These are phyloP conservation scores for Baryphthengus martii DNA, from an alignment of 2,113 vertebrate genomes.

Conservation along the genomic window DNA sequence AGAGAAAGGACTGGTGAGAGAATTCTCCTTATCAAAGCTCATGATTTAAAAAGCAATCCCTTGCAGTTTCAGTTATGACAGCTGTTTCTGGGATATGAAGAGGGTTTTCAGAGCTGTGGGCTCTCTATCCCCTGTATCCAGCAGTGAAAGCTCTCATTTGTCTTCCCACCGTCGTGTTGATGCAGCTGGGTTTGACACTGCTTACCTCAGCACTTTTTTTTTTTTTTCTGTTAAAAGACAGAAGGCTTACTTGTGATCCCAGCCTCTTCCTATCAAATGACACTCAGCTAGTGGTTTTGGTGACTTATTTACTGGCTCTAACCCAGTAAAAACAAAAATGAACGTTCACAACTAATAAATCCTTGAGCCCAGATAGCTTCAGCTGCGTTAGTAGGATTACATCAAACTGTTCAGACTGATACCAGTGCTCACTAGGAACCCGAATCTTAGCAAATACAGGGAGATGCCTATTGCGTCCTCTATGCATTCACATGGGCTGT, in stretches of 20 bases:
- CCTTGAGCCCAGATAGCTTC: slow-evolving; percentile 63
- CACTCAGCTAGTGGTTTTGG: slow-evolving; percentile 76
- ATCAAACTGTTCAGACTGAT: slow-evolving; percentile 62
- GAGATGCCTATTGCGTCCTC: not conserved
- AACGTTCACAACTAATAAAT: slow-evolving; percentile 80
- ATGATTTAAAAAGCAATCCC: slow-evolving; percentile 29
- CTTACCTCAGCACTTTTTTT: slow-evolving; percentile 77
- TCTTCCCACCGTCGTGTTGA: slow-evolving; percentile 78
- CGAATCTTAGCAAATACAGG: slow-evolving; percentile 13
- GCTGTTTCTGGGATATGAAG: slow-evolving; percentile 65
- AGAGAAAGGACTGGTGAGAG: slow-evolving; percentile 6
- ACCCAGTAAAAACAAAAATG: slow-evolving; percentile 79
- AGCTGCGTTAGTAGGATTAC: slow-evolving; percentile 58
- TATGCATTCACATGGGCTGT: not conserved
- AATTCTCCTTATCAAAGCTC: slow-evolving; percentile 53
- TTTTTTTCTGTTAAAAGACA: slow-evolving; percentile 72
- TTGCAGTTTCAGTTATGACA: slow-evolving; percentile 64
- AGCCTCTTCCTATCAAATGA: slow-evolving; percentile 83
- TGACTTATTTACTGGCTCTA: slow-evolving; percentile 80
- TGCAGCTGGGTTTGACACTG: slow-evolving; percentile 80
- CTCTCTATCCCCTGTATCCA: slow-evolving; percentile 67
- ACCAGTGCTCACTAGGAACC: slow-evolving; percentile 14
- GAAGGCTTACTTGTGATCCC: slow-evolving; percentile 80
- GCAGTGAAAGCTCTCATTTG: slow-evolving; percentile 79
- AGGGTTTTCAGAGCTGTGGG: slow-evolving; percentile 56